phyloP scores from a whole-genome alignment of 2,797 vertebrate species.

The Rhinoraja longicauda region DNA sequence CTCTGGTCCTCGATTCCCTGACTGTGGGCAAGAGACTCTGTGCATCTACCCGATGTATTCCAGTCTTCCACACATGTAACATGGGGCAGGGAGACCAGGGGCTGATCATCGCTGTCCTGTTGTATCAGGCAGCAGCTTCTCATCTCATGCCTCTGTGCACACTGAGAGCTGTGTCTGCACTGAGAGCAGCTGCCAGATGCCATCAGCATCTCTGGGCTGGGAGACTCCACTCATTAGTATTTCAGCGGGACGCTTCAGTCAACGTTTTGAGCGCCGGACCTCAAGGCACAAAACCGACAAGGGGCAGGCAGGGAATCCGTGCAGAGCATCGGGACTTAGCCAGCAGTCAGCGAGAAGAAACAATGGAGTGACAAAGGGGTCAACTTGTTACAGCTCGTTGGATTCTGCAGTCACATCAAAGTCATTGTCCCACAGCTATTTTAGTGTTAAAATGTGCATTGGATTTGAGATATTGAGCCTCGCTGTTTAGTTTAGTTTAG shows the following conservation, averaged over 20 bases:
- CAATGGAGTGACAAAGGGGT: not conserved
- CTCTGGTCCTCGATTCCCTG: too few species aligned
- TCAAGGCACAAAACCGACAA: not conserved
- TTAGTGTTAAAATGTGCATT: not conserved
- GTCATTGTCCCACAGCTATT: not conserved
- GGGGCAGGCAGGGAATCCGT: not conserved
- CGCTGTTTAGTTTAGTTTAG: not conserved
- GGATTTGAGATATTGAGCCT: not conserved
- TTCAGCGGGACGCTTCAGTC: slow-evolving; percentile 16
- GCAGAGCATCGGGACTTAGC: not conserved
- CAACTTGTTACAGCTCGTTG: not conserved
- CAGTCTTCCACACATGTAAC: not conserved
- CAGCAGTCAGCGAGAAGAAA: not conserved
- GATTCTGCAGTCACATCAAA: not conserved
- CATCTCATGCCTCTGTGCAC: slow-evolving; percentile 42
- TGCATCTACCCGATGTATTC: too few species aligned
- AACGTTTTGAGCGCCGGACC: not conserved
- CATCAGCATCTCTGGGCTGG: slow-evolving; percentile 48
- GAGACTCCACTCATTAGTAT: slow-evolving; percentile 3
- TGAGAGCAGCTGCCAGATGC: slow-evolving; percentile 44
- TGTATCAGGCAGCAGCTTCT: slow-evolving; percentile 48
- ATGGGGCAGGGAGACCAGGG: not conserved
- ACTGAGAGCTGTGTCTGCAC: slow-evolving; percentile 39
- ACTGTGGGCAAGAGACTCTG: too few species aligned
- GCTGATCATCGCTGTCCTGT: slow-evolving; percentile 54